phyloP scores from a whole-genome alignment of 2,797 vertebrate species.

The Manis pentadactyla region DNA sequence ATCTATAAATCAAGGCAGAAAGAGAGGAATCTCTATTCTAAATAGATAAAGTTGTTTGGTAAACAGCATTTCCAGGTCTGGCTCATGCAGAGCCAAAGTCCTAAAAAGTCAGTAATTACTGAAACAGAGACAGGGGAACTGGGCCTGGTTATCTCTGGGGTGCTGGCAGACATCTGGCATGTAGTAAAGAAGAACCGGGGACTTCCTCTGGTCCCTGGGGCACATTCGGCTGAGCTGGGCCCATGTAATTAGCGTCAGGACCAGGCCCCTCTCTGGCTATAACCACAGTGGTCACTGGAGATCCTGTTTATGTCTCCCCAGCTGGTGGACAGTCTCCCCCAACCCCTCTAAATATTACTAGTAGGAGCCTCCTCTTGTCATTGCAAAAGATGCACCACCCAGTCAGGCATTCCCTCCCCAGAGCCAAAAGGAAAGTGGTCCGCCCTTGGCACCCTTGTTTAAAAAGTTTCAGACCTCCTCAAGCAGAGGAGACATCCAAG shows the following conservation, averaged over 20 bases:
- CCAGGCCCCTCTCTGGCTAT: not conserved
- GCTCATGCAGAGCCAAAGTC: not conserved
- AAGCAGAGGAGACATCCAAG: not conserved
- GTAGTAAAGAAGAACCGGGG: not conserved
- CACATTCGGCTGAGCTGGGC: not conserved
- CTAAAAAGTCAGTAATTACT: constrained; percentile 59
- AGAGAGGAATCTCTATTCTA: constrained; percentile 31
- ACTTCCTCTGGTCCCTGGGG: not conserved
- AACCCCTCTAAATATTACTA: not conserved
- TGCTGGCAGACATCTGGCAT: not conserved
- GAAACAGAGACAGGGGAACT: constrained; percentile 19
- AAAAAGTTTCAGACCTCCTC: not conserved
- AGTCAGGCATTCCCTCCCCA: not conserved
- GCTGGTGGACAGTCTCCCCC: not conserved
- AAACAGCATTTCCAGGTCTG: constrained; percentile 58
- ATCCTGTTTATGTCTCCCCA: not conserved
- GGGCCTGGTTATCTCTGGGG: constrained; percentile 41
- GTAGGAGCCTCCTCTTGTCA: not conserved
- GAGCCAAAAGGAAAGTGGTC: not conserved
- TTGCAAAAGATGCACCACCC: not conserved
- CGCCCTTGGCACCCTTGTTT: not conserved
- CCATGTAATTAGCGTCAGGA: not conserved
- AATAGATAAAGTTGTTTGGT: constrained; percentile 54
- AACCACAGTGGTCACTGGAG: not conserved
- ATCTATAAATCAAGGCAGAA: constrained; percentile 40